Percentiles rank a stretch among this genome's conserved stretches.
phyloP scores from a whole-genome alignment of 1,140 invertebrate genomes.

The Pentalonia nigronervosa region DNA sequence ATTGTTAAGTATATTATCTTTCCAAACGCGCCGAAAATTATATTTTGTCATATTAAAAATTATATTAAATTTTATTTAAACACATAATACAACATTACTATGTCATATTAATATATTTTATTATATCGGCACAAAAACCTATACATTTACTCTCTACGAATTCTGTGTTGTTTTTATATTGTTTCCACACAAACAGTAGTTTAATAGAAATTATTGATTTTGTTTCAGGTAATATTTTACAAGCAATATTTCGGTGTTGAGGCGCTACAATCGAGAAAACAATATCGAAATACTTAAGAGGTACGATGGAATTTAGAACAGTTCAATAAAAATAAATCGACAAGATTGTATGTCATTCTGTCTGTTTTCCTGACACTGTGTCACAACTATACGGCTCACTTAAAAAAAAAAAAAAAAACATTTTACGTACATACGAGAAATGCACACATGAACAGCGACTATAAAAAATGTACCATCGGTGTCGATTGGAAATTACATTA shows the following conservation, averaged over 20 bases:
- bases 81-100: neutral
- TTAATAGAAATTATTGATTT: slow-evolving; percentile 47
- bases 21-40: neutral
- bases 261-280: neutral
- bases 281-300: slow-evolving; percentile 31
- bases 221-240: slow-evolving; percentile 33
- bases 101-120: neutral
- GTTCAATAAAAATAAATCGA: neutral
- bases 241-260: neutral
- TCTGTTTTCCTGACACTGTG: neutral
- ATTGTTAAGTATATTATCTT: no score
- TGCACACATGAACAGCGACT: neutral
- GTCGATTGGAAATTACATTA: neutral
- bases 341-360: neutral
- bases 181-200: neutral
- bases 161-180: neutral
- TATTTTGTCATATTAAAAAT: neutral
- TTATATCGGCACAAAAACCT: neutral
- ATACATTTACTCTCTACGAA: neutral
- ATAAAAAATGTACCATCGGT: neutral
- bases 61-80: neutral
- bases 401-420: neutral
- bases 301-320: neutral
- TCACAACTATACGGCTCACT: neutral
- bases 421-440: neutral